Evolutionary conservation across 2,888 invertebrate genomes (phyloP).

Genomic region (Erpobdella octoculata): DNA sequence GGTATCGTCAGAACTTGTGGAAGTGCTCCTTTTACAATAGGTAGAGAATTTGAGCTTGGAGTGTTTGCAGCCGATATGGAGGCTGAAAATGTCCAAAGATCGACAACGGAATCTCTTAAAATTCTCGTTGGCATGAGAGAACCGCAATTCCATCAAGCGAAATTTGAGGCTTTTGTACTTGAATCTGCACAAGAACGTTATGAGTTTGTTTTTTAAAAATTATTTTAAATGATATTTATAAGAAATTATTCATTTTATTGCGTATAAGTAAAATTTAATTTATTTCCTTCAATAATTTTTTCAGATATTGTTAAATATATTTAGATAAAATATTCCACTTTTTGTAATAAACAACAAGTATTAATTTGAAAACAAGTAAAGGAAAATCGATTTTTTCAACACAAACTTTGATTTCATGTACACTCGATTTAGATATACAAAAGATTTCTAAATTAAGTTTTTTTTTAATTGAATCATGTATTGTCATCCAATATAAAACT

Average conservation of each 20-base stretch:
- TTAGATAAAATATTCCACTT: too few relatives aligned
- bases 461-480: too few relatives aligned
- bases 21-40: not conserved
- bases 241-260: not conserved
- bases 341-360: too few relatives aligned
- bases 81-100: not conserved
- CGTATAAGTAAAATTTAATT: too few relatives aligned
- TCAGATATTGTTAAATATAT: too few relatives aligned
- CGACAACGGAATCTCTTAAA: conserved; percentile 3
- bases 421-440: too few relatives aligned
- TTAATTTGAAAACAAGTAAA: too few relatives aligned
- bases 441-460: too few relatives aligned
- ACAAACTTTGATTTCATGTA: too few relatives aligned
- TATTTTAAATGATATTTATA: not conserved
- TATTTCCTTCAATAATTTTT: too few relatives aligned
- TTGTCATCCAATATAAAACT: too few relatives aligned
- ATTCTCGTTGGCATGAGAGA: conserved; percentile 9
- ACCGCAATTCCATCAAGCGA: not conserved
- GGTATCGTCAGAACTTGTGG: conserved; percentile 12
- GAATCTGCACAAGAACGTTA: conserved; percentile 3
- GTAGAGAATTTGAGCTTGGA: conserved; percentile 12
- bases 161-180: not conserved
- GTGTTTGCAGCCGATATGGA: conserved; percentile 16
- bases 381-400: too few relatives aligned
- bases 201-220: not conserved